These are phyloP conservation scores for Dryadula phaetusa DNA, from an alignment of 2,888 invertebrate genomes.

Conservation along the genomic window DNA sequence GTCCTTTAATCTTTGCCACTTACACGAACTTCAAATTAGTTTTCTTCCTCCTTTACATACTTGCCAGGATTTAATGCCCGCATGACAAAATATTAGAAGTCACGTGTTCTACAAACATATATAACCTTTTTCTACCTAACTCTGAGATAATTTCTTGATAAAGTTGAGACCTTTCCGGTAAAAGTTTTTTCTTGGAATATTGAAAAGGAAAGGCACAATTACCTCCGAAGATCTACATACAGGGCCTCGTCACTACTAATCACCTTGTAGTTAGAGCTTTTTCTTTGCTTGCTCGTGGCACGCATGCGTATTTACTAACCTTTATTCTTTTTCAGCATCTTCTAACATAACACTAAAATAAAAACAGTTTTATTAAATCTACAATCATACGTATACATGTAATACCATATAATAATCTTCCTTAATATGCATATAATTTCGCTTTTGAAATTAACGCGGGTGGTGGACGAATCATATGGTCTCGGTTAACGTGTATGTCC, in stretches of 20 bases:
- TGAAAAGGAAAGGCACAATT: neutral
- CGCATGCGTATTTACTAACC: slow-evolving; percentile 81
- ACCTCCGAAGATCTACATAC: slow-evolving; percentile 14
- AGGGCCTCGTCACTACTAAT: slow-evolving; percentile 72
- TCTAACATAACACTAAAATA: slow-evolving; percentile 74
- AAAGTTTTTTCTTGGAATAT: neutral
- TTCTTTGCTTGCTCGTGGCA: slow-evolving; percentile 77
- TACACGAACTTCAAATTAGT: slow-evolving; percentile 10
- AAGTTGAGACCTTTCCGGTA: neutral
- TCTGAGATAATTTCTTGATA: neutral
- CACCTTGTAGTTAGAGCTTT: slow-evolving; percentile 69
- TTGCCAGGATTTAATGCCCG: slow-evolving; percentile 2
- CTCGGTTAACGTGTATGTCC: slow-evolving; percentile 37
- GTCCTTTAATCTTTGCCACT: slow-evolving; percentile 1
- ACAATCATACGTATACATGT: slow-evolving; percentile 3
- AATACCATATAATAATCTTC: slow-evolving; percentile 2
- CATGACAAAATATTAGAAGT: slow-evolving; percentile 7
- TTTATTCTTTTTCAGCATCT: slow-evolving; percentile 82
- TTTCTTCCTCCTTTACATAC: slow-evolving; percentile 2
- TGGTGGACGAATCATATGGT: slow-evolving; percentile 50
- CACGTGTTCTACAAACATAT: slow-evolving; percentile 1
- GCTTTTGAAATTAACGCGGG: slow-evolving; percentile 39
- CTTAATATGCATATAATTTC: slow-evolving; percentile 15
- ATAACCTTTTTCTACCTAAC: neutral
- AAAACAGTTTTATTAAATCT: slow-evolving; percentile 41